Evolutionary conservation across 2,797 vertebrate species (phyloP).

Genomic region (Sebastiscus albofasciatus): DNA sequence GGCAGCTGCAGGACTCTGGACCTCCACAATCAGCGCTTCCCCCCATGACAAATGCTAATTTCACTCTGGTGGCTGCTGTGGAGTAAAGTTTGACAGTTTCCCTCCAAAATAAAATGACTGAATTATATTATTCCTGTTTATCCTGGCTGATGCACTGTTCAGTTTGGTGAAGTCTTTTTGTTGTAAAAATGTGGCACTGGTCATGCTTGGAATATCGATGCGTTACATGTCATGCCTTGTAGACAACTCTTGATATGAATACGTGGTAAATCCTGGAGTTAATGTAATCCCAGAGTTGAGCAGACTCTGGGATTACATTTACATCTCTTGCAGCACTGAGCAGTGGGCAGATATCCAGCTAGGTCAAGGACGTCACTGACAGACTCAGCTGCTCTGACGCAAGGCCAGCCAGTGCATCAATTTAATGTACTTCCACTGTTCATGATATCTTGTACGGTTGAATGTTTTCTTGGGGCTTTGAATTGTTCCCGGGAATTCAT

Average conservation of each 20-base stretch:
- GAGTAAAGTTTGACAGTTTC: not conserved
- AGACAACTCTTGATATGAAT: not conserved
- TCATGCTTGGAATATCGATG: not conserved
- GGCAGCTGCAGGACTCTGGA: not conserved
- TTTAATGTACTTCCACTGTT: not conserved
- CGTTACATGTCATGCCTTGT: not conserved
- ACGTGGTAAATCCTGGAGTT: not conserved
- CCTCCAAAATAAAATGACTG: not conserved
- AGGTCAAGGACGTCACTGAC: not conserved
- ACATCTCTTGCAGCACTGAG: not conserved
- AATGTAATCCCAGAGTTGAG: not conserved
- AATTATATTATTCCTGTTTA: not conserved
- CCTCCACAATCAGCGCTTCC: not conserved
- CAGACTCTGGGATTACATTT: conserved; percentile 10
- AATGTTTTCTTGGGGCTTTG: not conserved
- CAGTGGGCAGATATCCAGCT: conserved; percentile 9
- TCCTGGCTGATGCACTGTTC: not conserved
- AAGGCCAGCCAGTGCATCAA: not conserved
- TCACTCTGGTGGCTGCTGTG: not conserved
- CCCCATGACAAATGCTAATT: not conserved
- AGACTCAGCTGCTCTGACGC: not conserved
- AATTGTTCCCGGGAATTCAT: not conserved
- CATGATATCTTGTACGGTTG: not conserved
- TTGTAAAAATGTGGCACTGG: not conserved
- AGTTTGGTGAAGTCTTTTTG: not conserved